Percentiles rank a stretch among this genome's conserved stretches.
phyloP scores from a whole-genome alignment of 2,113 vertebrate species.

The Parus major region DNA sequence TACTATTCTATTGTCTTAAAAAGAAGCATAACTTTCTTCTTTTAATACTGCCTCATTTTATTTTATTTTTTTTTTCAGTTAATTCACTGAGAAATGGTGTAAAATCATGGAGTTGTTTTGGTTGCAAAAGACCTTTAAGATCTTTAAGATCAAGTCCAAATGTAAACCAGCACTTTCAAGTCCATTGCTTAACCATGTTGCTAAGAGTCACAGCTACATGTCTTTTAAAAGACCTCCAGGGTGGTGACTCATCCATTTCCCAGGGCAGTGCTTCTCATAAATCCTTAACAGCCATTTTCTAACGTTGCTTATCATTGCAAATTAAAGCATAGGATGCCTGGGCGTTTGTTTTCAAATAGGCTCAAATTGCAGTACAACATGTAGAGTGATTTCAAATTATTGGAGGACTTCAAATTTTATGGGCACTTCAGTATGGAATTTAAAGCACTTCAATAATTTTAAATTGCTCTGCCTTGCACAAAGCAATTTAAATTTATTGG shows the following conservation, averaged over 20 bases:
- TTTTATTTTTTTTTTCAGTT: background rate
- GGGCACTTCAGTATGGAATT: conserved; percentile 51
- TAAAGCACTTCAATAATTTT: conserved; percentile 71
- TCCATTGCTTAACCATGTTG: background rate
- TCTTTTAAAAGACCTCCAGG: background rate
- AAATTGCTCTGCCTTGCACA: conserved; percentile 66
- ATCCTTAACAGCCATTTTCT: conserved; percentile 23
- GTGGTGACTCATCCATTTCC: background rate
- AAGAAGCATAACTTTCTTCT: background rate
- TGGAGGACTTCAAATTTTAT: conserved; percentile 68
- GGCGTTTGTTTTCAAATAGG: conserved; percentile 26
- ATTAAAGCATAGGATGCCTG: conserved; percentile 54
- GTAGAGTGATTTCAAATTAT: conserved; percentile 63
- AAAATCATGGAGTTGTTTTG: background rate
- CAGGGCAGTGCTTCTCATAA: background rate
- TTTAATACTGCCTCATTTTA: background rate
- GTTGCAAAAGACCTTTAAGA: background rate
- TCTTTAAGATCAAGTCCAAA: background rate
- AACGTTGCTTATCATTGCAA: conserved; percentile 39
- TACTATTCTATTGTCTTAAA: background rate
- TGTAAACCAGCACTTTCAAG: background rate
- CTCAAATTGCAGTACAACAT: conserved; percentile 47
- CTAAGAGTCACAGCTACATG: background rate
- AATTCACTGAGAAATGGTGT: background rate
- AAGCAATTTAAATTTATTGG: conserved; percentile 75